These are phyloP conservation scores for Chascanopsetta lugubris DNA, from an alignment of 2,113 vertebrate genomes.

Conservation along the genomic window DNA sequence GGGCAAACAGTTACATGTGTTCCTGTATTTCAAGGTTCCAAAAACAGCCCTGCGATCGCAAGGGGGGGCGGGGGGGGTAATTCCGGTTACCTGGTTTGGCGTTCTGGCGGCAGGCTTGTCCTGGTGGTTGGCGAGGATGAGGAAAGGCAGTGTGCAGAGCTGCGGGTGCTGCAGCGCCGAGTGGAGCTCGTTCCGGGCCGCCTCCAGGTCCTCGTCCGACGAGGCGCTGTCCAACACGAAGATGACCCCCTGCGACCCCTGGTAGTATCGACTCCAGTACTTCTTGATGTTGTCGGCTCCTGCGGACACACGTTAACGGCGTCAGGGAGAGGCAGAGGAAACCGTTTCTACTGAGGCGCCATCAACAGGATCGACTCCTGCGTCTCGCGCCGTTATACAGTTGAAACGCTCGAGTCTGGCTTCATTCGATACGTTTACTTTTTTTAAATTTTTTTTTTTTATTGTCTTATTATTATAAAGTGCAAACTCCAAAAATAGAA, in stretches of 20 bases:
- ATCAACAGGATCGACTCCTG: not conserved
- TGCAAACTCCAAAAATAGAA: not conserved
- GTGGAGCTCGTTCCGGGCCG: conserved; percentile 93
- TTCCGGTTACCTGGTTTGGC: conserved; percentile 88
- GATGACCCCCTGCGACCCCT: conserved; percentile 97
- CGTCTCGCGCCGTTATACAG: not conserved
- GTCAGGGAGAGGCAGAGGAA: not conserved
- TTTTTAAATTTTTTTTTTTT: not conserved
- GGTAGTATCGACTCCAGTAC: conserved; percentile 99
- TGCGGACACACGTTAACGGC: conserved; percentile 63
- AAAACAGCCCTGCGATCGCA: not conserved
- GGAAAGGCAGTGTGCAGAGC: conserved; percentile 96
- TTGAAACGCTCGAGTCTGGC: not conserved
- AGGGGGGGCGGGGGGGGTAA: too few species aligned
- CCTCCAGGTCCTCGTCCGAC: conserved; percentile 94
- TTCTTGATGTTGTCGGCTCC: conserved; percentile 97
- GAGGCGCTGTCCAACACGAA: conserved; percentile 97
- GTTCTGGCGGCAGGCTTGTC: conserved; percentile 96
- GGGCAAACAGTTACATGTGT: conserved; percentile 3
- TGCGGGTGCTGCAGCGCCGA: conserved; percentile 97
- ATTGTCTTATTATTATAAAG: not conserved
- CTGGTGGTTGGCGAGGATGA: conserved; percentile 98
- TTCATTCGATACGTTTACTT: not conserved
- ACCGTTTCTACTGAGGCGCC: not conserved
- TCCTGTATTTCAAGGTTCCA: too few species aligned